Conservation (phyloP, 1,140 invertebrate species). For the Penaeus japonicus region DNA sequence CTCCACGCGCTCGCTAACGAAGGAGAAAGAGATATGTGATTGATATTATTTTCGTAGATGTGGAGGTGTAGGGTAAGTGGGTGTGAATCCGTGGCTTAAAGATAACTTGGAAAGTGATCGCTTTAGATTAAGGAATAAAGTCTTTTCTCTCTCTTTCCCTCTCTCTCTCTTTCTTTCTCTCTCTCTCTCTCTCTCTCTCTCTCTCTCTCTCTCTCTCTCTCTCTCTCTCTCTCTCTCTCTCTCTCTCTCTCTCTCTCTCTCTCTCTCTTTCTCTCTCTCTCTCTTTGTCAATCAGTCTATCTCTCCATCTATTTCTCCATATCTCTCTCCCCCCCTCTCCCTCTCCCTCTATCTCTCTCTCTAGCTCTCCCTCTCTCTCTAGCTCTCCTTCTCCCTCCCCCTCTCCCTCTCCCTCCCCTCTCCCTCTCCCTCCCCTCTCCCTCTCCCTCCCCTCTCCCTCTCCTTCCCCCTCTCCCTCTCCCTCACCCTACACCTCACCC, state of each 20-base stretch:
- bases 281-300: no score
- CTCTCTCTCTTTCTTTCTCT: no score
- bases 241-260: no score
- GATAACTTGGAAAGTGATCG: no score
- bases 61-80: neutral
- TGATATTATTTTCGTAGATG: neutral
- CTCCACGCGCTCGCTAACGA: slow-evolving; percentile 70
- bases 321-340: neutral
- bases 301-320: neutral
- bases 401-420: neutral
- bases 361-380: neutral
- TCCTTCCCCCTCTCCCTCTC: neutral
- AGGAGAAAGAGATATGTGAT: neutral
- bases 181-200: no score
- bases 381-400: neutral
- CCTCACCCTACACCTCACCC: no score
- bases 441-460: neutral
- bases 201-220: no score
- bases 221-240: no score
- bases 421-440: neutral
- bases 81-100: neutral
- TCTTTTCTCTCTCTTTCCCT: no score
- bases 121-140: no score
- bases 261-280: neutral
- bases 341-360: neutral